phyloP scores from a whole-genome alignment of 1,140 invertebrate genomes.

The Pseudobourletiella spinata region DNA sequence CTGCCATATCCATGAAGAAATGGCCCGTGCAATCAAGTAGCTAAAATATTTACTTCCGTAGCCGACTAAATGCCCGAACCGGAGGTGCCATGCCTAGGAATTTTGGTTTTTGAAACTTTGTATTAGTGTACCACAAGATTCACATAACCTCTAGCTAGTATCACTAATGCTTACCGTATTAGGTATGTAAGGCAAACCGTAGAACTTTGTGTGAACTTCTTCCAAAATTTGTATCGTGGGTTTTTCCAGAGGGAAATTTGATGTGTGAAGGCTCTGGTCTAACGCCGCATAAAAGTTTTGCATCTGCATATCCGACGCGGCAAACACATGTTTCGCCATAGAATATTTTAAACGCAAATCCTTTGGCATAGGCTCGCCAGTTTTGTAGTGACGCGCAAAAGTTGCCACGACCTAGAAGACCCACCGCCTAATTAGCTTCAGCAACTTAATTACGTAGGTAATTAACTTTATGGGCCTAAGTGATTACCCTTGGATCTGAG shows the following conservation, averaged over 20 bases:
- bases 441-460: too few relatives aligned
- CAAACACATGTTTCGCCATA: conserved; percentile 73
- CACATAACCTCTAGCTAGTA: too few relatives aligned
- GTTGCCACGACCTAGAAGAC: conserved; percentile 59
- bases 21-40: conserved; percentile 86
- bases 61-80: conserved; percentile 92
- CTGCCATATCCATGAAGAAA: conserved; percentile 90
- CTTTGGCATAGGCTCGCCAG: conserved; percentile 70
- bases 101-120: background rate
- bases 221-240: conserved; percentile 63
- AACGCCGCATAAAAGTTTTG: conserved; percentile 83
- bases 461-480: too few relatives aligned
- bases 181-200: conserved; percentile 72
- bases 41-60: conserved; percentile 99
- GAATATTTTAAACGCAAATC: conserved; percentile 66
- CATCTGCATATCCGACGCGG: conserved; percentile 80
- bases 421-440: too few relatives aligned
- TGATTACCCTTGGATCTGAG: conserved; percentile 66
- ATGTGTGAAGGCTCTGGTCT: conserved; percentile 78
- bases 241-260: conserved; percentile 45
- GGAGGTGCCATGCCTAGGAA: conserved; percentile 79
- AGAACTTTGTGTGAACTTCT: conserved; percentile 71
- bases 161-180: conserved; percentile 68
- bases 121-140: conserved; percentile 5
- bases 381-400: conserved; percentile 88